phyloP scores from a whole-genome alignment of 2,888 invertebrate species.

The Polyommatus icarus region DNA sequence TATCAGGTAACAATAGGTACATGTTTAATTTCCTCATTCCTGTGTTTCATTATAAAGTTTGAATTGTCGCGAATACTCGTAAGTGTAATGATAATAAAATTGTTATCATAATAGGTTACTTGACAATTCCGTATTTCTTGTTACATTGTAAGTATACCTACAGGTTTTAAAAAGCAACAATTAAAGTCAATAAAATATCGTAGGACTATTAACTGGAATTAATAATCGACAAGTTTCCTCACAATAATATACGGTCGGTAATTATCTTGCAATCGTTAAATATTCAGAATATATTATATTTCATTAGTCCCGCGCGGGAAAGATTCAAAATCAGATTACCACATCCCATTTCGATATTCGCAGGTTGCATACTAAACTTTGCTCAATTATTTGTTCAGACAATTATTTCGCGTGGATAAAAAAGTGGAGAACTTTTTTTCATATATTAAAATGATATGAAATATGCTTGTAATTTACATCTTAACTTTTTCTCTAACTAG shows the following conservation, averaged over 20 bases:
- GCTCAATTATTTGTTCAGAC: not conserved
- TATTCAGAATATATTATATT: constrained; percentile 17
- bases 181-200: not conserved
- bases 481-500: too few relatives aligned
- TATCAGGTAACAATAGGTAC: too few relatives aligned
- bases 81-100: too few relatives aligned
- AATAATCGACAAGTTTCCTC: not conserved
- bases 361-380: not conserved
- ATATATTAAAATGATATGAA: too few relatives aligned
- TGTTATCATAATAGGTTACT: too few relatives aligned
- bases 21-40: too few relatives aligned
- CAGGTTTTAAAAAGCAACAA: not conserved
- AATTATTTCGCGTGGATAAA: too few relatives aligned
- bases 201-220: not conserved
- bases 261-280: constrained; percentile 16
- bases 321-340: not conserved
- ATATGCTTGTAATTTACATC: too few relatives aligned
- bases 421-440: too few relatives aligned
- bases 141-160: not conserved
- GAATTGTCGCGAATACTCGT: too few relatives aligned
- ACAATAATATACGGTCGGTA: not conserved
- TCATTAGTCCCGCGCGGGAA: not conserved
- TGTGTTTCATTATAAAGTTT: too few relatives aligned
- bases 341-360: not conserved
- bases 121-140: too few relatives aligned